phyloP scores from a whole-genome alignment of 2,113 vertebrate species.

The Cinclus cinclus region DNA sequence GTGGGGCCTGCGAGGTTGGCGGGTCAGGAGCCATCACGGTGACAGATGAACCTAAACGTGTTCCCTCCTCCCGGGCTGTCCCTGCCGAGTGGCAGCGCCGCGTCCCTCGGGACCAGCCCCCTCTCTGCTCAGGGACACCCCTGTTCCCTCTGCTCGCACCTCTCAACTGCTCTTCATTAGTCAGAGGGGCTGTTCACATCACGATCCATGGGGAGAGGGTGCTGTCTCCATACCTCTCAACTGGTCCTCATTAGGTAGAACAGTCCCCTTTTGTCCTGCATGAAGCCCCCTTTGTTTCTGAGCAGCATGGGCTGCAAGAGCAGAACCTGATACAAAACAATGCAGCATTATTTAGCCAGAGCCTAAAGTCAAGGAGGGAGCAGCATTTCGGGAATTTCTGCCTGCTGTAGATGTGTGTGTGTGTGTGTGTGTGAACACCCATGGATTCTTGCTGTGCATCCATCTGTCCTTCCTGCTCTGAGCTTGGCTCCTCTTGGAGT shows the following conservation, averaged over 20 bases:
- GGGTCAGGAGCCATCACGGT: slow-evolving; percentile 85
- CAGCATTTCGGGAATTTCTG: not conserved
- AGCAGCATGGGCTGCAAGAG: slow-evolving; percentile 59
- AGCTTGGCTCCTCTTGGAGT: not conserved
- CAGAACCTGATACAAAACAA: slow-evolving; percentile 81
- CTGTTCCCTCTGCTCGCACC: slow-evolving; percentile 62
- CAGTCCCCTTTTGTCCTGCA: slow-evolving; percentile 79
- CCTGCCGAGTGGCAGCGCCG: not conserved
- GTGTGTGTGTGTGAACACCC: not conserved
- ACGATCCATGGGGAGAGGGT: slow-evolving; percentile 59
- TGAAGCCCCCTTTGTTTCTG: slow-evolving; percentile 81
- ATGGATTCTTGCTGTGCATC: accelerated
- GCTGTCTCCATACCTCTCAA: slow-evolving; percentile 84
- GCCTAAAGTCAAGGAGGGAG: slow-evolving; percentile 37
- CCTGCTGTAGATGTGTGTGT: not conserved
- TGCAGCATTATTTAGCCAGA: slow-evolving; percentile 74
- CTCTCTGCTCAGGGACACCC: slow-evolving; percentile 21
- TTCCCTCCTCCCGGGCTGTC: slow-evolving; percentile 7
- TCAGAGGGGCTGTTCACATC: slow-evolving; percentile 38
- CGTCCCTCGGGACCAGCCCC: slow-evolving; percentile 18
- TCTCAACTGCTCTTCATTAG: slow-evolving; percentile 84
- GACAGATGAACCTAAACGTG: slow-evolving; percentile 81
- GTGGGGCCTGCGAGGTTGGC: slow-evolving; percentile 78
- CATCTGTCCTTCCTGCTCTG: not conserved
- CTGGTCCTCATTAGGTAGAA: slow-evolving; percentile 84